These are phyloP conservation scores for Anarrhichthys ocellatus DNA, from an alignment of 2,113 vertebrate species.

Conservation along the genomic window DNA sequence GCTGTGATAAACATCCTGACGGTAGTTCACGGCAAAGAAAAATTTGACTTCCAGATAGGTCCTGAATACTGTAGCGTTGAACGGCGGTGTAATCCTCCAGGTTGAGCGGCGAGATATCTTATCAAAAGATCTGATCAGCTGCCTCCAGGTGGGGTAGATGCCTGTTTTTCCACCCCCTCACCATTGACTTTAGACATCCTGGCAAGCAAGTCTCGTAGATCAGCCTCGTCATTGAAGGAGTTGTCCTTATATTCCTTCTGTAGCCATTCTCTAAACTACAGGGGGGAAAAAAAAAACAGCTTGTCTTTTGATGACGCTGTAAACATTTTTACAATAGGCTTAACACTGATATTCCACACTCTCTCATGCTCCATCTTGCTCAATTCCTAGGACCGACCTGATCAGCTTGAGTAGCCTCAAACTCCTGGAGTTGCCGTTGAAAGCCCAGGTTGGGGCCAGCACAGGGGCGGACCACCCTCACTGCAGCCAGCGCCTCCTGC, in stretches of 20 bases:
- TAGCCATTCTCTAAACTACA: slow-evolving; percentile 92
- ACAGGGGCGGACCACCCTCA: slow-evolving; percentile 88
- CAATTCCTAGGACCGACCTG: slow-evolving; percentile 80
- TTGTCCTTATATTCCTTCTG: slow-evolving; percentile 88
- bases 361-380: neutral
- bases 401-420: slow-evolving; percentile 87
- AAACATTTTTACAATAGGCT: neutral
- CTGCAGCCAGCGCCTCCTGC: slow-evolving; percentile 91
- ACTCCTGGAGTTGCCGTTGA: slow-evolving; percentile 93
- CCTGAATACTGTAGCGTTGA: neutral
- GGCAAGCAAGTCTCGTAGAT: slow-evolving; percentile 87
- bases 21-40: slow-evolving; percentile 8
- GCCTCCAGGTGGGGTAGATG: slow-evolving; percentile 11
- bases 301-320: neutral
- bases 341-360: neutral
- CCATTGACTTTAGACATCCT: slow-evolving; percentile 76
- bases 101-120: slow-evolving; percentile 12
- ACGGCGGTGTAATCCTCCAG: neutral
- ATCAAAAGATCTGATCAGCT: slow-evolving; percentile 43
- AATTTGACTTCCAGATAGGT: slow-evolving; percentile 21
- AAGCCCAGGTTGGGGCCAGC: slow-evolving; percentile 95
- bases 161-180: slow-evolving; percentile 26
- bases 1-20: slow-evolving; percentile 6
- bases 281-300: neutral
- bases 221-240: slow-evolving; percentile 89